These are phyloP conservation scores for Channa argus DNA, from an alignment of 2,113 vertebrate species.

Conservation along the genomic window DNA sequence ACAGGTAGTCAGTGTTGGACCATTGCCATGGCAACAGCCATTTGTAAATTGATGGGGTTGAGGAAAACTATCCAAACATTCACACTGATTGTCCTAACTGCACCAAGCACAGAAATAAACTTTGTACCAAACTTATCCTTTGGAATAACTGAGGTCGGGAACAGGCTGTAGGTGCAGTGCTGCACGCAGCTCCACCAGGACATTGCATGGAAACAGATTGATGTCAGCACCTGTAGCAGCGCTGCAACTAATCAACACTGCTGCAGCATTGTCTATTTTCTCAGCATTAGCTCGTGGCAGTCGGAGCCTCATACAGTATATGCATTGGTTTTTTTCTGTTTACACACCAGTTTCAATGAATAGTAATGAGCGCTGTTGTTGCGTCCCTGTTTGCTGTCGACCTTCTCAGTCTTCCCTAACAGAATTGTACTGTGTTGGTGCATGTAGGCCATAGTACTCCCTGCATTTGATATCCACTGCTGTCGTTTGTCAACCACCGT, in stretches of 20 bases:
- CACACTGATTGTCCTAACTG: neutral
- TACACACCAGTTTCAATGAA: slow-evolving; percentile 71
- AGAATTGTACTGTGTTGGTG: slow-evolving; percentile 39
- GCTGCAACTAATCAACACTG: neutral
- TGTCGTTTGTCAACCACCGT: slow-evolving; percentile 5
- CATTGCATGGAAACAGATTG: slow-evolving; percentile 35
- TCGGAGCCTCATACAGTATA: slow-evolving; percentile 2
- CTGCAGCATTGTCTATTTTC: slow-evolving; percentile 8
- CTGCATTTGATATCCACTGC: slow-evolving; percentile 23
- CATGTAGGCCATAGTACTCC: slow-evolving; percentile 19
- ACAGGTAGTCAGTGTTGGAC: too few relatives aligned
- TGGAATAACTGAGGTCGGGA: too few relatives aligned
- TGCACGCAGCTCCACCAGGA: neutral
- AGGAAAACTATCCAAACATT: too few relatives aligned
- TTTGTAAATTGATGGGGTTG: too few relatives aligned
- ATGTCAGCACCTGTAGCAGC: slow-evolving; percentile 6
- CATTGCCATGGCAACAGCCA: too few relatives aligned
- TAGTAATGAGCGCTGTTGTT: slow-evolving; percentile 67
- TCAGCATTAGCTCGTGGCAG: slow-evolving; percentile 51
- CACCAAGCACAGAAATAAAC: neutral
- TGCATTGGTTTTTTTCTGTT: slow-evolving; percentile 43
- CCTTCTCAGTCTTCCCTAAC: slow-evolving; percentile 56
- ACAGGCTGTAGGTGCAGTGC: too few relatives aligned
- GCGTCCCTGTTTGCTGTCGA: slow-evolving; percentile 49
- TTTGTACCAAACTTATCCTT: neutral